These are phyloP conservation scores for Plagodis dolabraria DNA, from an alignment of 2,888 invertebrate species.

Conservation along the genomic window DNA sequence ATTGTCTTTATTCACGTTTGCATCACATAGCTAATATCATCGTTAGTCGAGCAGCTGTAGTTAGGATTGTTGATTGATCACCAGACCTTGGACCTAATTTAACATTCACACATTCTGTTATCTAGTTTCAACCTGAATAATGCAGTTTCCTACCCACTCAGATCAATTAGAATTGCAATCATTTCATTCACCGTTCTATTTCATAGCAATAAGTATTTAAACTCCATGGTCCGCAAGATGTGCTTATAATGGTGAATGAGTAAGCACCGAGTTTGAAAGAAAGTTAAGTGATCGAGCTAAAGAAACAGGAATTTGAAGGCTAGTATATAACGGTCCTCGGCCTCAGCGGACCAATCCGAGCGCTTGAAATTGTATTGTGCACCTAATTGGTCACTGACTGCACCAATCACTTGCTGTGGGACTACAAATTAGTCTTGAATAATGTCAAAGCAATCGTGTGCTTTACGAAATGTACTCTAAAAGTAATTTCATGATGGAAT, in stretches of 20 bases:
- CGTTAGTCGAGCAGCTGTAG: no score
- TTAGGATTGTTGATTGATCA: not conserved
- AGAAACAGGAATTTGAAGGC: not conserved
- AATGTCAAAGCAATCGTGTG: not conserved
- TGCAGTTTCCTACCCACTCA: not conserved
- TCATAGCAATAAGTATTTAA: not conserved
- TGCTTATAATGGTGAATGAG: not conserved
- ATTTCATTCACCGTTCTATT: not conserved
- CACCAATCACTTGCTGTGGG: not conserved
- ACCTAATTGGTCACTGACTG: not conserved
- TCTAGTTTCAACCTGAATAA: not conserved
- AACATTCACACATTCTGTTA: not conserved
- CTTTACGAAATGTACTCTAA: no score
- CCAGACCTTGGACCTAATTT: not conserved
- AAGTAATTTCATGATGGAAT: no score
- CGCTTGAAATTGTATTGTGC: not conserved
- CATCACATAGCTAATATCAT: no score
- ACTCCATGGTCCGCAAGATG: not conserved
- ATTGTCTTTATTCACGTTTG: no score
- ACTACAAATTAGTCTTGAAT: not conserved
- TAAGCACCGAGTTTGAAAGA: not conserved
- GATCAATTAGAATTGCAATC: not conserved
- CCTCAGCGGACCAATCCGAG: not conserved
- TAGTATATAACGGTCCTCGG: not conserved
- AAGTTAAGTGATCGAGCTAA: not conserved